Conservation (phyloP, 2,113 vertebrate genomes). For the Leptodactylus fuscus region DNA sequence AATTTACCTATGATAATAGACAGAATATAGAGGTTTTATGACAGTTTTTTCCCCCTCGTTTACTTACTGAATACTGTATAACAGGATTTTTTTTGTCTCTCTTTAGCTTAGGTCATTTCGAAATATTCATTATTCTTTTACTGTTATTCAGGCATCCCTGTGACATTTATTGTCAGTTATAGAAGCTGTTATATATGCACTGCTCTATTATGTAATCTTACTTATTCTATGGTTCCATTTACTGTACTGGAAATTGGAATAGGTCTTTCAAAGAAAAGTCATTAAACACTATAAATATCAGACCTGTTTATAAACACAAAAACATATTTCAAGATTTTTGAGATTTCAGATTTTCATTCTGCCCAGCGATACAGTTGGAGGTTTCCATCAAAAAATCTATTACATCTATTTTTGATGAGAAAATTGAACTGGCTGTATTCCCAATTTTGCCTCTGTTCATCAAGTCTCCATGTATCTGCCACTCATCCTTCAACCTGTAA, state of each 20-base stretch:
- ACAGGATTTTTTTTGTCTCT: neutral
- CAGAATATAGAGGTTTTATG: no score
- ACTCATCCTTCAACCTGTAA: slow-evolving; percentile 50
- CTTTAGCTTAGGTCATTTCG: neutral
- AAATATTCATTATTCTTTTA: neutral
- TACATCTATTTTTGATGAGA: slow-evolving; percentile 58
- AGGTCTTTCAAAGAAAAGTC: slow-evolving; percentile 30
- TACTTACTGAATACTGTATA: neutral
- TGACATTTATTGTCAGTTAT: slow-evolving; percentile 17
- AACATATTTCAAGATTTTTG: slow-evolving; percentile 27
- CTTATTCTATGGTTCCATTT: slow-evolving; percentile 26
- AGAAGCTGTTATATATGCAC: neutral
- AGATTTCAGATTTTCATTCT: slow-evolving; percentile 49
- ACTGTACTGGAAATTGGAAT: slow-evolving; percentile 39
- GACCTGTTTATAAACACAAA: slow-evolving; percentile 35
- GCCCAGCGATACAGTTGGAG: slow-evolving; percentile 32
- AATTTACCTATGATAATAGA: no score
- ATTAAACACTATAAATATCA: slow-evolving; percentile 36
- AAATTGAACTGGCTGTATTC: slow-evolving; percentile 57
- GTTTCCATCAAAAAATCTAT: slow-evolving; percentile 56
- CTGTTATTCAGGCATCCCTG: neutral
- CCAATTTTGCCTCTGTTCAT: slow-evolving; percentile 47
- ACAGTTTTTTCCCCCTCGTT: no score
- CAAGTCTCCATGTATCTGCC: slow-evolving; percentile 31
- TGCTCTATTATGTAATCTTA: neutral